Conservation (phyloP, 2,888 invertebrate genomes). For the Suillia variegata region DNA sequence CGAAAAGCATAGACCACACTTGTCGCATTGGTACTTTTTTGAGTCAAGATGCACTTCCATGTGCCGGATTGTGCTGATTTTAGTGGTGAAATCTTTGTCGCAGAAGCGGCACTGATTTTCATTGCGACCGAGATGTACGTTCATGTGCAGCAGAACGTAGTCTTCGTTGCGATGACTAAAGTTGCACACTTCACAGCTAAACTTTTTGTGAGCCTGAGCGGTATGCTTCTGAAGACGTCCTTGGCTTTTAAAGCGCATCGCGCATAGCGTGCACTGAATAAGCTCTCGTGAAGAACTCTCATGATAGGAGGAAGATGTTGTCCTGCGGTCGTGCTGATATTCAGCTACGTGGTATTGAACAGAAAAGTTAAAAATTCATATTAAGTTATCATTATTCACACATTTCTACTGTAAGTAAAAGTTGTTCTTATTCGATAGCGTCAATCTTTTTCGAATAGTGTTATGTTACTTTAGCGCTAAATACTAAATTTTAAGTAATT, state of each 20-base stretch:
- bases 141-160: conserved; percentile 54
- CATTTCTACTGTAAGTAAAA: too few species aligned
- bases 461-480: too few species aligned
- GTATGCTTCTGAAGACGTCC: conserved; percentile 32
- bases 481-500: too few species aligned
- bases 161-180: conserved; percentile 46
- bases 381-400: too few species aligned
- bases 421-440: too few species aligned
- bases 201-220: conserved; percentile 35
- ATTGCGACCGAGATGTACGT: conserved; percentile 53
- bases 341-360: background rate
- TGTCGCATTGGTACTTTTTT: conserved; percentile 57
- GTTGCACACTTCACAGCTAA: conserved; percentile 31
- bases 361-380: too few species aligned
- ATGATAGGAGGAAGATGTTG: background rate
- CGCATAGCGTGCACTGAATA: conserved; percentile 35
- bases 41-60: conserved; percentile 57
- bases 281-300: conserved; percentile 5
- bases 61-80: conserved; percentile 52
- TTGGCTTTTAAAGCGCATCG: conserved; percentile 33
- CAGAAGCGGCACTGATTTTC: conserved; percentile 55
- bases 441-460: too few species aligned
- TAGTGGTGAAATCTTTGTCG: conserved; percentile 47
- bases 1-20: conserved; percentile 54
- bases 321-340: background rate